Conservation (phyloP, 2,888 invertebrate species). For the Drosophila barbarae region DNA sequence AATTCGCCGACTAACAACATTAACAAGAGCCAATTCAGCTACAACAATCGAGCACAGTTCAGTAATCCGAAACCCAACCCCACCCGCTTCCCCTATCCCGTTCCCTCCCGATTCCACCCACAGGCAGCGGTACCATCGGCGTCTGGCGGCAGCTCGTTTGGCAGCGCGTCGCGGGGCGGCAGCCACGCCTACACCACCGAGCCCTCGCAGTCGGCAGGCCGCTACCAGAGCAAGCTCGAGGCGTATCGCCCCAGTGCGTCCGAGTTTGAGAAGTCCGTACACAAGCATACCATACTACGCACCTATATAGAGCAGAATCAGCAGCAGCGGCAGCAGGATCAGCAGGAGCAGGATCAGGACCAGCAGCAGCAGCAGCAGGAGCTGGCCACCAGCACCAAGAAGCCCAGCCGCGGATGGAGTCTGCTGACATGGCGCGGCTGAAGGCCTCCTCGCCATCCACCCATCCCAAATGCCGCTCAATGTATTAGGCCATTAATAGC, state of each 20-base stretch:
- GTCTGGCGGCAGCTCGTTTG: slow-evolving; percentile 63
- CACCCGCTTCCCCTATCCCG: slow-evolving; percentile 50
- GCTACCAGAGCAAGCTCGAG: slow-evolving; percentile 70
- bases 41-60: slow-evolving; percentile 79
- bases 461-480: slow-evolving; percentile 61
- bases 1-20: slow-evolving; percentile 82
- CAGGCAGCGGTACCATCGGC: slow-evolving; percentile 43
- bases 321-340: slow-evolving; percentile 42
- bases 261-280: slow-evolving; percentile 74
- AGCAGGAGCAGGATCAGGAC: slow-evolving; percentile 7
- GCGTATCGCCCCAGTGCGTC: slow-evolving; percentile 70
- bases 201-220: slow-evolving; percentile 43
- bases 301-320: slow-evolving; percentile 65
- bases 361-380: slow-evolving; percentile 44
- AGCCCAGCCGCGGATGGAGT: slow-evolving; percentile 74
- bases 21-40: slow-evolving; percentile 78
- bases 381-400: slow-evolving; percentile 41
- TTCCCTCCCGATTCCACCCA: slow-evolving; percentile 80
- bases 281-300: slow-evolving; percentile 75
- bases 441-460: slow-evolving; percentile 11
- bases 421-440: slow-evolving; percentile 76
- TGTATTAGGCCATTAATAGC: slow-evolving; percentile 75
- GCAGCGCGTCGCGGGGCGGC: slow-evolving; percentile 59
- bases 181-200: slow-evolving; percentile 66
- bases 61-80: slow-evolving; percentile 78